These are phyloP conservation scores for Paradoxurus hermaphroditus DNA, from an alignment of 2,113 vertebrate species.

Conservation along the genomic window DNA sequence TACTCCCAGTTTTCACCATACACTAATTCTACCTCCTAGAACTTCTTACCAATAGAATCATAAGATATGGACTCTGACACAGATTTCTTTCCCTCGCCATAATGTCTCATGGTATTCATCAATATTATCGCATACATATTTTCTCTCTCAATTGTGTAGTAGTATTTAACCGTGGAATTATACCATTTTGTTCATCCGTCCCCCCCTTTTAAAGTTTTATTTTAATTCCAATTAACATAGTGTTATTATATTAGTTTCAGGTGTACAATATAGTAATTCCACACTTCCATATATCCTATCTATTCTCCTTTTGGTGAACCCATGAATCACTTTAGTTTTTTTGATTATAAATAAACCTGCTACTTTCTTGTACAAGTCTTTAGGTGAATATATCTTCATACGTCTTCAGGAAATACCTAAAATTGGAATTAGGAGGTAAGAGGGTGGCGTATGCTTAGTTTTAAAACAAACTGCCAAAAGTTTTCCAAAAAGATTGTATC, in stretches of 20 bases:
- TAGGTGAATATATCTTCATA: not conserved
- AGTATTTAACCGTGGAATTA: not conserved
- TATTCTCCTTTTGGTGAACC: not conserved
- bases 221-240: not conserved
- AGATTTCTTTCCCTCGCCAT: not conserved
- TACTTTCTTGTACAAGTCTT: not conserved
- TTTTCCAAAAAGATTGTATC: not conserved
- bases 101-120: not conserved
- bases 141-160: not conserved
- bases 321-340: not conserved
- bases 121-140: not conserved
- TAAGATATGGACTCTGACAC: not conserved
- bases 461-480: not conserved
- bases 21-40: not conserved
- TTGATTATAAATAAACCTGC: not conserved
- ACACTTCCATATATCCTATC: not conserved
- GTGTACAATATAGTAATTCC: not conserved
- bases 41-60: not conserved
- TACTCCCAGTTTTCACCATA: not conserved
- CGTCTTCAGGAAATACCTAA: not conserved
- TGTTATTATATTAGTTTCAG: not conserved
- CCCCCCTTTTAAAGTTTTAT: not conserved
- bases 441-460: not conserved
- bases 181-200: not conserved
- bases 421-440: not conserved